Evolutionary conservation across 2,113 vertebrate genomes (phyloP).

Genomic region (Oriolus oriolus): DNA sequence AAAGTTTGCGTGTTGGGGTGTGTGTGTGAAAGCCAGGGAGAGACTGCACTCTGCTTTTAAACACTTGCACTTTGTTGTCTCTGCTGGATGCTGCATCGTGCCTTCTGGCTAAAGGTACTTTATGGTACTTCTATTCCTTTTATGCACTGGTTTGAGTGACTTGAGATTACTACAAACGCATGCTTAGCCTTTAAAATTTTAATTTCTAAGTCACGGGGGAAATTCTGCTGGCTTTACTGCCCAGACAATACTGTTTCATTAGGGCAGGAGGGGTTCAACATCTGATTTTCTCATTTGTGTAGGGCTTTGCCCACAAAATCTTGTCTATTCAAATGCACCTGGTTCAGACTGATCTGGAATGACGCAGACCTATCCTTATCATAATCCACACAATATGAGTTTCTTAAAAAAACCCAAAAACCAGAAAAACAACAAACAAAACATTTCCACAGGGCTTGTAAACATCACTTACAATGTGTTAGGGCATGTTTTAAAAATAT

Average conservation of each 20-base stretch:
- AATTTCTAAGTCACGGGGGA: background rate
- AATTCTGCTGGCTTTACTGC: background rate
- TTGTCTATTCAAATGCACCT: background rate
- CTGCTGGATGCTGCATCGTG: background rate
- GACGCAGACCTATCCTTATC: background rate
- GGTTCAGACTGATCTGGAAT: background rate
- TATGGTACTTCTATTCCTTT: background rate
- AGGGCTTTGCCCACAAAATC: background rate
- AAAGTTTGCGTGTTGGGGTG: background rate
- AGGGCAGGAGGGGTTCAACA: background rate
- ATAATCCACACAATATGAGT: background rate
- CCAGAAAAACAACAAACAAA: background rate
- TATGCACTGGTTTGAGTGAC: background rate
- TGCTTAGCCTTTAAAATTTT: background rate
- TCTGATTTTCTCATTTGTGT: background rate
- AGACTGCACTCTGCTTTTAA: background rate
- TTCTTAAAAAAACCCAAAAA: background rate
- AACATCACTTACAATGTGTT: background rate
- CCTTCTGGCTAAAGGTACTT: background rate
- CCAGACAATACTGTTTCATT: background rate
- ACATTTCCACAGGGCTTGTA: background rate
- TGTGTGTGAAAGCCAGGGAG: background rate
- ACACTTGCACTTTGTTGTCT: constrained; percentile 1
- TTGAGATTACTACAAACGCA: background rate
- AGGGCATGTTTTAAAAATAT: background rate